Evolutionary conservation across 2,113 vertebrate genomes (phyloP).

Genomic region (Ptilorrhoa leucosticta): DNA sequence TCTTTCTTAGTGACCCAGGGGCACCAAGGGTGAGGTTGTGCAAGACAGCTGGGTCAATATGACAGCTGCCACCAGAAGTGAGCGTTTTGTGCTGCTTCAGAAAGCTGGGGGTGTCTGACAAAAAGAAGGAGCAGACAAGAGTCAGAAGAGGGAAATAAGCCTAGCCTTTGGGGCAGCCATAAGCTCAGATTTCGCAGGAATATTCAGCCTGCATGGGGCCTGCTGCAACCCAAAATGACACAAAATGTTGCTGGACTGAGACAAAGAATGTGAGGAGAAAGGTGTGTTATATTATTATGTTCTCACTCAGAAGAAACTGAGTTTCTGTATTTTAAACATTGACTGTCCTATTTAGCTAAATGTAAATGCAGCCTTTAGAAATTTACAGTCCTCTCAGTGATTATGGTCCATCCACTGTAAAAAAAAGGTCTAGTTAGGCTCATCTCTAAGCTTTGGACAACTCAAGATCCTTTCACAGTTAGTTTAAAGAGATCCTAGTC

Average conservation of each 20-base stretch:
- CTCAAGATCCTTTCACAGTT: not conserved
- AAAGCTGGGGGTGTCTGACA: not conserved
- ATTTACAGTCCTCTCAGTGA: not conserved
- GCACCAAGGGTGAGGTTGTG: not conserved
- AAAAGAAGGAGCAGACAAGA: not conserved
- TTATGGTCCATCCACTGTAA: not conserved
- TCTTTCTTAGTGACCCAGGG: not conserved
- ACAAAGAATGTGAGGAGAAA: not conserved
- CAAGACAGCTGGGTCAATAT: conserved; percentile 9
- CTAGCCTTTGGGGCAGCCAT: conserved; percentile 19
- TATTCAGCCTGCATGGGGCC: not conserved
- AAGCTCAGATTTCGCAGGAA: conserved; percentile 2
- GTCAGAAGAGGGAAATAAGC: not conserved
- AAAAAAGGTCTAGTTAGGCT: not conserved
- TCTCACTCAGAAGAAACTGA: not conserved
- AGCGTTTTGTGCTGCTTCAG: not conserved
- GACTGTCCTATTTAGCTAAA: not conserved
- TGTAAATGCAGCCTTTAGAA: not conserved
- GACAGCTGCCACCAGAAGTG: not conserved
- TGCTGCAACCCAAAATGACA: not conserved
- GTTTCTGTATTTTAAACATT: not conserved
- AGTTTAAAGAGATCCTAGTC: not conserved
- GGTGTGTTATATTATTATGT: not conserved
- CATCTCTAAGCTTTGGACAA: not conserved
- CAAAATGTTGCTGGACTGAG: not conserved